phyloP scores from a whole-genome alignment of 2,797 vertebrate species.

The Chloroceryle inda region DNA sequence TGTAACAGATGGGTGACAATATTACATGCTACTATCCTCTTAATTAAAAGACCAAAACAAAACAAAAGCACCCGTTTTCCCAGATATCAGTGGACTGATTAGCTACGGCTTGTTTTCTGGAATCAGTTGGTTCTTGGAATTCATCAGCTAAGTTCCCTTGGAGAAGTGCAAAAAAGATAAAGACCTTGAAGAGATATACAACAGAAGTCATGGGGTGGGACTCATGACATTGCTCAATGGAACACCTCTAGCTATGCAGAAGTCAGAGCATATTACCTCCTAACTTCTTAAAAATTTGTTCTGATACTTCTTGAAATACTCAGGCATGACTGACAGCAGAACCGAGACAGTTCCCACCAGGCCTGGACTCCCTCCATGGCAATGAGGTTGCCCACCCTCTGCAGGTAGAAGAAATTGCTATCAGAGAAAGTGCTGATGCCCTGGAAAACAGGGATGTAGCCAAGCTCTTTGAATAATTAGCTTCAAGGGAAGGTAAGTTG shows the following conservation, averaged over 20 bases:
- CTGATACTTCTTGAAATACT: not conserved
- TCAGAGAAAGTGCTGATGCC: not conserved
- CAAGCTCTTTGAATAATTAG: not conserved
- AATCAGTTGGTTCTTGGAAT: not conserved
- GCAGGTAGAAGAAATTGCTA: not conserved
- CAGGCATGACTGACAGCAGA: not conserved
- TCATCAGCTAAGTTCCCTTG: not conserved
- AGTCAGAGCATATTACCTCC: not conserved
- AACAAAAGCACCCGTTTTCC: not conserved
- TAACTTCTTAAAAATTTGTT: not conserved
- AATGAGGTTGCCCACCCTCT: not conserved
- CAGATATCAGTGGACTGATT: not conserved
- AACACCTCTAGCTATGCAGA: not conserved
- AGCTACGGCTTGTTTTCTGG: not conserved
- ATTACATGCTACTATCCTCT: not conserved
- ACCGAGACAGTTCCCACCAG: not conserved
- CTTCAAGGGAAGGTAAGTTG: not conserved
- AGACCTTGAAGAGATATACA: not conserved
- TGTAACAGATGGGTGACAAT: not conserved
- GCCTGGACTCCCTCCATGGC: not conserved
- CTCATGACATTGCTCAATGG: not conserved
- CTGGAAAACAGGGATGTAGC: not conserved
- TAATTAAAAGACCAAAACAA: not conserved
- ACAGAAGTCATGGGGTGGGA: accelerated
- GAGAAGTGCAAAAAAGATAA: not conserved